A percentile compares a stretch with the other conserved stretches of the same genome.
phyloP scores from a whole-genome alignment of 2,113 vertebrate genomes.

The Acanthochromis polyacanthus region DNA sequence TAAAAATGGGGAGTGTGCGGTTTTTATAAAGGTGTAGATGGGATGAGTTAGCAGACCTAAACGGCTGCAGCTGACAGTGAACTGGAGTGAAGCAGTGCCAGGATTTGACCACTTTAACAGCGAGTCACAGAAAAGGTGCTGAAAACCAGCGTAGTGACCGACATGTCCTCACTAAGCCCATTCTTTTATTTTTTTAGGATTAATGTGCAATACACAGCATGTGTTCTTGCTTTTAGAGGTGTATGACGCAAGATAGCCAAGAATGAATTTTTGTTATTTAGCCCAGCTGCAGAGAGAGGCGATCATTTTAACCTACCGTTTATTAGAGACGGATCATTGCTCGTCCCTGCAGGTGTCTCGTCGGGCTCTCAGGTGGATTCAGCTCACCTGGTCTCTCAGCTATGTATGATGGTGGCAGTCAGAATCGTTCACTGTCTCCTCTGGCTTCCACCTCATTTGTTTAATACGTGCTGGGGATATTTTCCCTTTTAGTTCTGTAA shows the following conservation, averaged over 20 bases:
- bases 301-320: neutral
- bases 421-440: too few species aligned
- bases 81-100: conserved; percentile 22
- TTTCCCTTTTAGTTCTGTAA: too few species aligned
- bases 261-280: neutral
- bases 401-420: too few species aligned
- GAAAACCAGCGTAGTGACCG: neutral
- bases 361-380: too few species aligned
- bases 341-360: too few species aligned
- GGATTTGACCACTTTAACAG: neutral
- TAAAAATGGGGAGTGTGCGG: conserved; percentile 31
- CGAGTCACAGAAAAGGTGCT: neutral
- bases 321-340: neutral
- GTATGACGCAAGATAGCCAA: too few species aligned
- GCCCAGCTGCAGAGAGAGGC: neutral
- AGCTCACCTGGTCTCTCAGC: too few species aligned
- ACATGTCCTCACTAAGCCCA: neutral
- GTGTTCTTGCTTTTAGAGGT: too few species aligned
- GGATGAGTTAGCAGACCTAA: conserved; percentile 11
- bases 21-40: conserved; percentile 31
- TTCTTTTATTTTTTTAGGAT: neutral
- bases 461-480: too few species aligned
- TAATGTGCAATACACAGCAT: neutral
- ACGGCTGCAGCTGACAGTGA: conserved; percentile 21
- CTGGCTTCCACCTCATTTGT: too few species aligned